Evolutionary conservation across 1,140 invertebrate genomes (phyloP), one percentile per base, ranked within the genome.

Genomic region (Phortica variegata): DNA sequence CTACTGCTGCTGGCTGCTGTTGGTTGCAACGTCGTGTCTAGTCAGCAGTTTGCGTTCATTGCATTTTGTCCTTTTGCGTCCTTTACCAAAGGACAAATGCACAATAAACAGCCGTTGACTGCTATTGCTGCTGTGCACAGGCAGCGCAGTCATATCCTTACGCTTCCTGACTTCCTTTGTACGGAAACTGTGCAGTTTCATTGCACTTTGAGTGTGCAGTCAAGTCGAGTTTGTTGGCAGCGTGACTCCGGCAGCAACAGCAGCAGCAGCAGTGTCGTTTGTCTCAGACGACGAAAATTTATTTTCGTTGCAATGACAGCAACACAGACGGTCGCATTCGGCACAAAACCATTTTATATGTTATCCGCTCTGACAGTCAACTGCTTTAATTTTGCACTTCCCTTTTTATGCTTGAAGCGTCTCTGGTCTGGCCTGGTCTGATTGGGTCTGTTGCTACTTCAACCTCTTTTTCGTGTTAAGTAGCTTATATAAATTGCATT

Each of bases 11-110:
- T 46, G 44, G 44, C 33, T 52, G 3, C 16, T 36, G 12, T 5
- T 36, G 20, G n/a, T 34, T 34, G 33, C 33, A 7, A 5, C 13
- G 4, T 12, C 13, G 4, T 41, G 20, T 41, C 23, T 26, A 41
- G 39, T 41, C 23, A 41, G 39, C 23, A 29, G 37, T 20, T 39
- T 33, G 13, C 48, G 56, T 58, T 56, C 54, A 70, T 70, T 65
- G 59, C 55, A 65, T 70, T 60, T 58, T 63, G 66, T 70, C 66
- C 66, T 70, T 66, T 53, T 49, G 40, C 34, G 43, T 26, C 23
- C 31, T 37, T 21, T 56, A 56, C 43, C 56, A 69, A 69, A 70
- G 66, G 66, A 70, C 66, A 63, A 70, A 70, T 70, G 57, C 57
- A 61, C 66, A 65, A 70, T 70, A 69, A 69, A 65, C 40, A 32